Evolutionary conservation across 2,888 invertebrate species (phyloP).

Genomic region (Drosophila ustulata): DNA sequence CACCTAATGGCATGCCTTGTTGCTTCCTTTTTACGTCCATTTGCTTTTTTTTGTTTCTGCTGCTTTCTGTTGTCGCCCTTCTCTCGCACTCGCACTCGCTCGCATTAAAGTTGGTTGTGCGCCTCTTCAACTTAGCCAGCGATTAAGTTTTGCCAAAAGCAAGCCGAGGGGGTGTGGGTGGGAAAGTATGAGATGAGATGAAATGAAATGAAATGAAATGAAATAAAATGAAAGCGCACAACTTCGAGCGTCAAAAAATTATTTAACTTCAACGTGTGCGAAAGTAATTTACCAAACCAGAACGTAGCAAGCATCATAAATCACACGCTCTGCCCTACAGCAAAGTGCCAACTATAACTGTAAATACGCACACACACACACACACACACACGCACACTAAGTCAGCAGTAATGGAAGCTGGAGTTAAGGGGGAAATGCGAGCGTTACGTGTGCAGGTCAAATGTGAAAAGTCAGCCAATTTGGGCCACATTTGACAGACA

Average conservation of each 20-base stretch:
- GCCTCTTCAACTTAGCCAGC: slow-evolving; percentile 39
- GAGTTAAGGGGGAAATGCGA: slow-evolving; percentile 1
- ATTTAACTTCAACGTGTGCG: slow-evolving; percentile 64
- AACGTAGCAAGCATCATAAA: slow-evolving; percentile 71
- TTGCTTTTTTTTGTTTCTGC: background rate
- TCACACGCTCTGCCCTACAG: slow-evolving; percentile 64
- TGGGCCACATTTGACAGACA: slow-evolving; percentile 76
- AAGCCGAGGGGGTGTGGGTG: background rate
- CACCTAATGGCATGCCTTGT: slow-evolving; percentile 52
- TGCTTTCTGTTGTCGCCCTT: background rate
- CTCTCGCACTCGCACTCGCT: background rate
- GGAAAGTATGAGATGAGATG: background rate
- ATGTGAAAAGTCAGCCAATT: slow-evolving; percentile 79
- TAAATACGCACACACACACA: slow-evolving; percentile 36
- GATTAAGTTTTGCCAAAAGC: slow-evolving; percentile 45
- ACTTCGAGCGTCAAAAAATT: slow-evolving; percentile 55
- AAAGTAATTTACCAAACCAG: slow-evolving; percentile 71
- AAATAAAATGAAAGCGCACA: slow-evolving; percentile 45
- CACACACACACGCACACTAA: slow-evolving; percentile 5
- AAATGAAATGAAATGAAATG: slow-evolving; percentile 20
- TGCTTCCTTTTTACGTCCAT: slow-evolving; percentile 19
- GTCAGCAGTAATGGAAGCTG: background rate
- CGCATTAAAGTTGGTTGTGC: slow-evolving; percentile 37
- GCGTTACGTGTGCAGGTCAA: slow-evolving; percentile 79
- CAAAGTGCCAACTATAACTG: slow-evolving; percentile 61